Evolutionary conservation across 2,797 vertebrate species (phyloP).

Genomic region (Hemibagrus guttatus): DNA sequence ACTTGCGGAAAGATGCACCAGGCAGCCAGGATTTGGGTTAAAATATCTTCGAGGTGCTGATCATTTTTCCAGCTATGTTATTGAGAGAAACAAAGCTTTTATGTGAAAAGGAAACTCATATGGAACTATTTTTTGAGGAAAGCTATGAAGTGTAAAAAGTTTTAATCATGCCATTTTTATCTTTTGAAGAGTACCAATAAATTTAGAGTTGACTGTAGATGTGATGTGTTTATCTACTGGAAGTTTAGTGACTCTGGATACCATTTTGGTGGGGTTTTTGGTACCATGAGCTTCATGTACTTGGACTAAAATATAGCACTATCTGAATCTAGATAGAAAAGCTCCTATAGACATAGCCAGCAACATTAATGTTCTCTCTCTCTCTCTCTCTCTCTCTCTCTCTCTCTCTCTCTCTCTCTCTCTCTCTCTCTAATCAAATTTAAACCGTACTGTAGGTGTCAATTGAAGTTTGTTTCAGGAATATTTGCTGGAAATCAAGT

Average conservation of each 20-base stretch:
- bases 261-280: neutral
- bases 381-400: neutral
- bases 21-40: neutral
- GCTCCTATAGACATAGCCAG: neutral
- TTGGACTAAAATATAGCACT: neutral
- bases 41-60: neutral
- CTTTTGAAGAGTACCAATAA: neutral
- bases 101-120: neutral
- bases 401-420: neutral
- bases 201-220: neutral
- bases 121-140: neutral
- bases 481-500: neutral
- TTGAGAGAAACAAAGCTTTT: neutral
- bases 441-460: neutral
- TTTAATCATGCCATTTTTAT: neutral
- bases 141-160: neutral
- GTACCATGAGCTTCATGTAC: neutral
- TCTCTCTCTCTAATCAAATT: neutral
- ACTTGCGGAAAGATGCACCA: neutral
- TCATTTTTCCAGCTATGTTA: neutral
- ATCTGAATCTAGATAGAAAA: neutral
- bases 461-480: neutral
- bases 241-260: neutral
- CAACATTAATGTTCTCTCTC: neutral
- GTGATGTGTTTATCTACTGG: neutral